These are phyloP conservation scores for Tolypeutes matacus DNA, from an alignment of 2,797 vertebrate species.

Conservation along the genomic window DNA sequence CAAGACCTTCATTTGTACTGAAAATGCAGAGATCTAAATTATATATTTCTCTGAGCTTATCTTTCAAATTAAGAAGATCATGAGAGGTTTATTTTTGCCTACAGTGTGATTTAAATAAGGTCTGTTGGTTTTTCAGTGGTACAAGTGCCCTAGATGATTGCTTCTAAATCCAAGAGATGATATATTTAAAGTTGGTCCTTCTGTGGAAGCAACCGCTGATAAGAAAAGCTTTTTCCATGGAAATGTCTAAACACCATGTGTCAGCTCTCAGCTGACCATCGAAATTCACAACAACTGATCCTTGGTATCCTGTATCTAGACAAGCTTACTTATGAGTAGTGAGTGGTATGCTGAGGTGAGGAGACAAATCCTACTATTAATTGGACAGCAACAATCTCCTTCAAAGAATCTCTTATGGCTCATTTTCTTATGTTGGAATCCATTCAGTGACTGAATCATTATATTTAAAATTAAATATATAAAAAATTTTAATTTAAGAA, in stretches of 20 bases:
- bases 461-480: constrained; percentile 62
- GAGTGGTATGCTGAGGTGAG: constrained; percentile 1
- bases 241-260: constrained; percentile 75
- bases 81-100: constrained; percentile 54
- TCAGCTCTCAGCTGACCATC: constrained; percentile 69
- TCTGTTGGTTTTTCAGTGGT: constrained; percentile 53
- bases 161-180: constrained; percentile 63
- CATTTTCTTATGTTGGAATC: constrained; percentile 61
- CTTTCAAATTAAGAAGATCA: constrained; percentile 55
- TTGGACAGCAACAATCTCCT: constrained; percentile 50
- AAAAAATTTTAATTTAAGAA: constrained; percentile 14
- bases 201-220: constrained; percentile 64
- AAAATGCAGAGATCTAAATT: constrained; percentile 54
- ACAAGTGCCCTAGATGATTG: constrained; percentile 53
- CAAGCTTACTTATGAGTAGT: constrained; percentile 33
- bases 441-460: constrained; percentile 52
- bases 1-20: neutral
- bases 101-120: constrained; percentile 32
- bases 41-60: constrained; percentile 23
- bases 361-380: constrained; percentile 57
- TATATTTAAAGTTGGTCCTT: constrained; percentile 72
- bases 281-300: constrained; percentile 70
- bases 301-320: constrained; percentile 47
- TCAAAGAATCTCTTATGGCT: neutral
- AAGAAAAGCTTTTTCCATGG: constrained; percentile 81